Conservation (phyloP, 64 coral and sea anemone species). For the Actinia tenebrosa region DNA sequence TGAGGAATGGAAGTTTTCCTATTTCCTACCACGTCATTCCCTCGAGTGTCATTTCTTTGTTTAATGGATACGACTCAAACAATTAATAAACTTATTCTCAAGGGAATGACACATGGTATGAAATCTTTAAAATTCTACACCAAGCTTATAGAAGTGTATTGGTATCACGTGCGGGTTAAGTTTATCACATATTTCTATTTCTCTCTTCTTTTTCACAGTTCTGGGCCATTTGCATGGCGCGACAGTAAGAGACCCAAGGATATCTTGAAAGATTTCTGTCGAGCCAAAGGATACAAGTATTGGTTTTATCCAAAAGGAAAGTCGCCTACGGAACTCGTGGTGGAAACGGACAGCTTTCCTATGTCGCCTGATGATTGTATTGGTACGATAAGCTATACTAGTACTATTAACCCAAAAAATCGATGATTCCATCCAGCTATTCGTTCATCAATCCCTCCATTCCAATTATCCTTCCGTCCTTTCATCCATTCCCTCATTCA, state of each 20-base stretch:
- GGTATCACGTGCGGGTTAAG: too few relatives aligned
- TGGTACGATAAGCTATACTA: neutral
- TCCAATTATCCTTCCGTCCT: too few relatives aligned
- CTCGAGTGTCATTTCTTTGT: too few relatives aligned
- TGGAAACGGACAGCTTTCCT: neutral
- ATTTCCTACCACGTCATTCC: too few relatives aligned
- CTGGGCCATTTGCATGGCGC: slow-evolving; percentile 35
- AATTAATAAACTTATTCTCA: too few relatives aligned
- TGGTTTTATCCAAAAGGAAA: slow-evolving; percentile 8
- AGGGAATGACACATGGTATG: too few relatives aligned
- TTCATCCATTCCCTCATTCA: too few relatives aligned
- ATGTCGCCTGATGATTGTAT: neutral
- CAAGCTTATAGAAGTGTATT: too few relatives aligned
- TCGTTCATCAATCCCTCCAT: neutral
- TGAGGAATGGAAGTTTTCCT: too few relatives aligned
- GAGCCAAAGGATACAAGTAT: neutral
- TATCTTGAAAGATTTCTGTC: neutral
- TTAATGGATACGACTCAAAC: too few relatives aligned
- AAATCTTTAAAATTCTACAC: too few relatives aligned
- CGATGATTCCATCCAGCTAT: neutral
- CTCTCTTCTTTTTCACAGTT: neutral
- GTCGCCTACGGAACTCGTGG: neutral
- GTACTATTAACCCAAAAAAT: neutral
- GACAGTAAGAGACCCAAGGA: slow-evolving; percentile 35
- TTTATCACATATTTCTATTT: too few relatives aligned